These are phyloP conservation scores for Picathartes gymnocephalus DNA, from an alignment of 2,113 vertebrate genomes.

Conservation along the genomic window DNA sequence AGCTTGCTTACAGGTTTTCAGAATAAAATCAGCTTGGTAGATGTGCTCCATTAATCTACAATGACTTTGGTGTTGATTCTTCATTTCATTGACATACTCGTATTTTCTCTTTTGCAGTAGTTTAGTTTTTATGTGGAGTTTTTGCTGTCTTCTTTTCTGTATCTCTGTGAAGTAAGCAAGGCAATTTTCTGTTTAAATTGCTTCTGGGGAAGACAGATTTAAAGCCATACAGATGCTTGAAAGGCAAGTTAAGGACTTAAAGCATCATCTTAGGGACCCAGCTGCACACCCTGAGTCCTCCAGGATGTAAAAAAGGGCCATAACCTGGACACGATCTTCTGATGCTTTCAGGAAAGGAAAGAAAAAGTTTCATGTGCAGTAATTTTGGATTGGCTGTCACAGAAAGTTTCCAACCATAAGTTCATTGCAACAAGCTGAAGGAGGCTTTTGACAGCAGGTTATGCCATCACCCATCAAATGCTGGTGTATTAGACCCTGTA, in stretches of 20 bases:
- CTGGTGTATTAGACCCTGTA: neutral
- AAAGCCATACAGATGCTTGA: neutral
- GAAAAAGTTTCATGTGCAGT: neutral
- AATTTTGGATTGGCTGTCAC: neutral
- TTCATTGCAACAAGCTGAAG: neutral
- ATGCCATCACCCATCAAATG: neutral
- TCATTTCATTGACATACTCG: neutral
- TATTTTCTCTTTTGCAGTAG: neutral
- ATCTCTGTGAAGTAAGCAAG: slow-evolving; percentile 1
- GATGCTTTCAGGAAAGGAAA: neutral
- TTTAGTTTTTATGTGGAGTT: neutral
- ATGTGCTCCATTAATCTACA: neutral
- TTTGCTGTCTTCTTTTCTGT: neutral
- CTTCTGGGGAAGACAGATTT: slow-evolving; percentile 11
- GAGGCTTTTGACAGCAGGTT: neutral
- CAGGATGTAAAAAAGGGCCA: neutral
- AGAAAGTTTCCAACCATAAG: neutral
- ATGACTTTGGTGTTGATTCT: neutral
- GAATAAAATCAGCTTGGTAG: neutral
- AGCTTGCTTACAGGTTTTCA: neutral
- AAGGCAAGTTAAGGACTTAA: neutral
- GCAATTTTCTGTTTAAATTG: slow-evolving; percentile 40
- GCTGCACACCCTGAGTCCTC: neutral
- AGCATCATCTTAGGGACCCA: neutral
- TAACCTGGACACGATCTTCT: neutral